Base-by-base conservation (phyloP, 1,140 invertebrate species). In the Drosophila setifemur region DNA sequence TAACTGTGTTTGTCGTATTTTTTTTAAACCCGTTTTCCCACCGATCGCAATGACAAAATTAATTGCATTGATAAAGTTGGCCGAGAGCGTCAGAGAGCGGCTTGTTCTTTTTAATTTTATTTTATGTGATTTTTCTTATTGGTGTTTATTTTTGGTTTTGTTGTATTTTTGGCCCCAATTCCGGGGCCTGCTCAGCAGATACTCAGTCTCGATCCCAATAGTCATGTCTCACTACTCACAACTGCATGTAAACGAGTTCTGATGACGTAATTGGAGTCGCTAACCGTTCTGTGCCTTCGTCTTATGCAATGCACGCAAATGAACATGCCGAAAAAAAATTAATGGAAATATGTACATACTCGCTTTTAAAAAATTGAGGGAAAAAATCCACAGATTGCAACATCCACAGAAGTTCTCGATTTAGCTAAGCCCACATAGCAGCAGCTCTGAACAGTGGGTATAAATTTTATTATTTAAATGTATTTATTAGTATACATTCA, bases 171-270 rank as follows among this genome's bases (percentile, higher is more conserved):
- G 75, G 43, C 52, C 47, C 53, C 68, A 72, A 72, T 72, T 37
- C 49, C 26, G 52, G 66, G 33, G 73, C 66, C 70, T 68, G 70
- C 73, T 44, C 61, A 58, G 48, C 64, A 54, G 47, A 52, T 37
- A 26, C 44, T 26, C 39, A 12, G 26, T 7, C 18, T 14, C 48
- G 11, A 6, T 18, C 9, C 33, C 33, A n/a, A n/a, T n/a, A n/a
- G n/a, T n/a, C 33, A 37, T 8, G 12, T 12, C 33, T 31, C 43
- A 42, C 39, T 33, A 31, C 40, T 43, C n/a, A n/a, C n/a, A n/a
- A 35, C 39, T 61, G 50, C 53, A 83, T 83, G 74, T 73, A 85
- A 85, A 86, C 79, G 66, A 85, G 79, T 86, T 85, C 79, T 86
- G 37, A 68, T 85, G 79, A 85, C 79, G 79, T 85, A 85, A 85